Evolutionary conservation across 2,888 invertebrate species (phyloP), one percentile per base, ranked within the genome.

Genomic region (Alitta virens): DNA sequence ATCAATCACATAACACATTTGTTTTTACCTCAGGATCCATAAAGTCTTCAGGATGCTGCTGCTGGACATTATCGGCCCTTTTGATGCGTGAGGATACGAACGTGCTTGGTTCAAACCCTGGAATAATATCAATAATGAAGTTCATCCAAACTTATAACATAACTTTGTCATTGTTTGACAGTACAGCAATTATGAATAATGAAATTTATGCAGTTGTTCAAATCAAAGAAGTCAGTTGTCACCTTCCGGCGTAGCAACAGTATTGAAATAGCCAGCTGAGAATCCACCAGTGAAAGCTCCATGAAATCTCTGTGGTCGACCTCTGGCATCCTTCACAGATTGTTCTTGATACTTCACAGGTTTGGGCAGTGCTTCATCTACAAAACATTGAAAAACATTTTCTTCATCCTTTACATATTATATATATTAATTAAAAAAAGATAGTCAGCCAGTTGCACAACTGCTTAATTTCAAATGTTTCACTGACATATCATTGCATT

Each of bases 231-330:
- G n/a, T n/a, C n/a, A n/a, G n/a, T 14, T 14, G 68, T 57, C 68
- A 83, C 85, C 86, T 85, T 98, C 96, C 68, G 91, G 87, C 0
- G 95, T 91, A 0, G 96, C 98, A 23, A 99, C 99, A 0, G 94
- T 91, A 78, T 99, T 99, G 78, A 91, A 97, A 77, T 92, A 97
- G 0, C 99, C 99, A 0, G 99, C 99, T 16, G 96, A 94, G 80
- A 98, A 99, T 1, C 92, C 95, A 0, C 99, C 99, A 0, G 98
- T 99, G 78, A 99, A 99, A 0, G 99, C 99, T 7, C 99, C 99
- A 83, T 99, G 99, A 81, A 99, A 99, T 72, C 98, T 54, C n/a
- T 63, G 56, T 7, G 52, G 23, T 18, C 69, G 24, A 5, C 71
- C 71, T 50, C 63, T 56, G 1, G 23, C n/a, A 54, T 71, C 71